Conservation (phyloP, 2,888 invertebrate species). For the Aquatica leii region DNA sequence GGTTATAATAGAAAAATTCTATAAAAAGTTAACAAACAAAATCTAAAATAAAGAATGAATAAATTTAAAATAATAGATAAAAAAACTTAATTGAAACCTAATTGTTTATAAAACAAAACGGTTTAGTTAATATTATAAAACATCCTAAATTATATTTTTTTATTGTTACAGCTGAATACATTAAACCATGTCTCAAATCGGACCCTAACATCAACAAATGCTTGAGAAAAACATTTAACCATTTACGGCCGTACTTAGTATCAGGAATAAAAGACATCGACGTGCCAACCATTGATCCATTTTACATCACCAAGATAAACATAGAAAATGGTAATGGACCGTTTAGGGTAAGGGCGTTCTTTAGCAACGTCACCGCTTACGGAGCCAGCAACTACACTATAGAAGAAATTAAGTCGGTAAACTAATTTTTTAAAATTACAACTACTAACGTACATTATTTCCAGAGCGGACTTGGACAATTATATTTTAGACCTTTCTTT, state of each 20-base stretch:
- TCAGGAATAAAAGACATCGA: conserved; percentile 75
- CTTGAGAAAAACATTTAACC: conserved; percentile 75
- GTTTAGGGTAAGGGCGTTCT: conserved; percentile 75
- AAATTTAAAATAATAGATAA: too few species aligned
- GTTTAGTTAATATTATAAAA: too few species aligned
- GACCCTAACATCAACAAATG: conserved; percentile 74
- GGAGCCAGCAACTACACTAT: conserved; percentile 80
- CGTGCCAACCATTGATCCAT: conserved; percentile 78
- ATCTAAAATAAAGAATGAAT: too few species aligned
- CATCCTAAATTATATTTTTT: too few species aligned
- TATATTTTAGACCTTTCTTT: conserved; percentile 70
- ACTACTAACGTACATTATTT: neutral
- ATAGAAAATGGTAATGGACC: conserved; percentile 84
- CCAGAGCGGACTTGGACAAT: conserved; percentile 68
- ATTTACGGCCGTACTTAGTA: conserved; percentile 74
- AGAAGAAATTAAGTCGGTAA: conserved; percentile 70
- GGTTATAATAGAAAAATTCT: too few species aligned
- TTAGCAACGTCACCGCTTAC: conserved; percentile 77
- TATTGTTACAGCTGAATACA: conserved; percentile 81
- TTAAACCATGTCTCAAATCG: conserved; percentile 72
- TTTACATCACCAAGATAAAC: conserved; percentile 73
- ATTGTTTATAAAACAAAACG: too few species aligned
- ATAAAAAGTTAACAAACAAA: too few species aligned
- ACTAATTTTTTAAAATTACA: neutral
- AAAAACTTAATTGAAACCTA: too few species aligned